Evolutionary conservation across 2,113 vertebrate genomes (phyloP).

Genomic region (Myotis lucifugus): DNA sequence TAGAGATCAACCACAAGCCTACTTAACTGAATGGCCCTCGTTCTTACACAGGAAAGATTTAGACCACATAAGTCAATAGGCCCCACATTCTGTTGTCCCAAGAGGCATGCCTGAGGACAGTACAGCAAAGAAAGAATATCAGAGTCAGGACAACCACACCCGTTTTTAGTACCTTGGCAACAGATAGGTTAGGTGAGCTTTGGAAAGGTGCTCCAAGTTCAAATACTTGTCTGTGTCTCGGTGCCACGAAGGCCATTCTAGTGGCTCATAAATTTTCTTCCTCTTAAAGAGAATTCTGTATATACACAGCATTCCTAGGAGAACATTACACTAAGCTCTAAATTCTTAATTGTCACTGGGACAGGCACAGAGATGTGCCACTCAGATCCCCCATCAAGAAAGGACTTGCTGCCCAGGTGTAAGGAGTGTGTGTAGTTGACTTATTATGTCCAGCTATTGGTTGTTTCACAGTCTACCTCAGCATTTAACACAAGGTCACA

Average conservation of each 20-base stretch:
- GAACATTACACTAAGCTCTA: not conserved
- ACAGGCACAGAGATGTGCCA: not conserved
- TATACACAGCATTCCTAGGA: not conserved
- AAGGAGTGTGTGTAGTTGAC: not conserved
- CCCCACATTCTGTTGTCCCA: not conserved
- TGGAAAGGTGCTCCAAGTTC: not conserved
- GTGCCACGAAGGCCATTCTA: not conserved
- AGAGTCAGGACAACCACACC: accelerated
- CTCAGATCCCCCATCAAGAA: not conserved
- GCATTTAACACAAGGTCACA: not conserved
- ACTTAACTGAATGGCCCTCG: not conserved
- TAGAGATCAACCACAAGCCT: not conserved
- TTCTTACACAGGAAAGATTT: not conserved
- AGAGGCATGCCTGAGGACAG: not conserved
- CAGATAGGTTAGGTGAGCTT: not conserved
- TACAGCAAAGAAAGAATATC: not conserved
- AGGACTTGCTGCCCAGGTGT: not conserved
- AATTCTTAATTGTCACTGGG: not conserved
- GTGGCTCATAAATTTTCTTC: not conserved
- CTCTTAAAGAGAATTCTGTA: not conserved
- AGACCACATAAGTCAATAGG: not conserved
- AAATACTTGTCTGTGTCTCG: not conserved
- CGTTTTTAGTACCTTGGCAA: not conserved
- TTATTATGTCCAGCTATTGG: no score
- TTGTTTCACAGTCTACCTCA: not conserved